Evolutionary conservation across 2,888 invertebrate genomes (phyloP), one percentile per base, ranked within the genome.

Genomic region (Aelia acuminata): DNA sequence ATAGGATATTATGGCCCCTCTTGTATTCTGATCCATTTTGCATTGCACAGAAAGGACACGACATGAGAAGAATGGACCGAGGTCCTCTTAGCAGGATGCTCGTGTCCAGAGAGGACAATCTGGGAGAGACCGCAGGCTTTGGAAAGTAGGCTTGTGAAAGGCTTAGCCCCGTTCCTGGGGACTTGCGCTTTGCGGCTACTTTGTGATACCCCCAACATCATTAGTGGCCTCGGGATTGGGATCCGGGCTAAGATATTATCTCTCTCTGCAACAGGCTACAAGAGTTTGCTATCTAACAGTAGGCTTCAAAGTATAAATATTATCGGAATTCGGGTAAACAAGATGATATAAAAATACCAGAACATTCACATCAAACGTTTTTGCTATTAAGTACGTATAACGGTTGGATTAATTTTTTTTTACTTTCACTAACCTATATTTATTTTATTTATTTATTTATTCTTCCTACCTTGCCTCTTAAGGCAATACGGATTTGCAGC

Each of bases 121-220:
- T 31, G 31, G 35, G 63, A 8, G 31, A 31, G 35, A 70, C 63
- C 63, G 35, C 35, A 70, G 10, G 35, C 63, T 70, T 15, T 35
- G 63, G 63, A 70, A 70, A 70, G 63, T 70, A 70, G 63, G 63
- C 63, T 35, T 70, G 63, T 70, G 63, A 70, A 70, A 70, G 63
- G 63, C 63, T 70, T 70, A 70, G 63, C 35, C 31, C 31, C 35
- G 63, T 31, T 35, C 31, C 18, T n/a, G 35, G 63, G 63, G 31
- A 35, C 63, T 18, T 70, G 57, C 26, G 26, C n/a, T 57, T 26
- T n/a, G 57, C 57, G 63, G 63, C 26, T 3, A 15, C 7, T 70
- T 35, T 7, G 7, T 35, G 26, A 26, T 57, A 26, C 13, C 26
- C n/a, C 13, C 57, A 31, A 20, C 31, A 35, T 70, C 63, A 31